These are phyloP conservation scores for Poeciliopsis gracilis DNA, from an alignment of 2,797 vertebrate species.

Conservation along the genomic window DNA sequence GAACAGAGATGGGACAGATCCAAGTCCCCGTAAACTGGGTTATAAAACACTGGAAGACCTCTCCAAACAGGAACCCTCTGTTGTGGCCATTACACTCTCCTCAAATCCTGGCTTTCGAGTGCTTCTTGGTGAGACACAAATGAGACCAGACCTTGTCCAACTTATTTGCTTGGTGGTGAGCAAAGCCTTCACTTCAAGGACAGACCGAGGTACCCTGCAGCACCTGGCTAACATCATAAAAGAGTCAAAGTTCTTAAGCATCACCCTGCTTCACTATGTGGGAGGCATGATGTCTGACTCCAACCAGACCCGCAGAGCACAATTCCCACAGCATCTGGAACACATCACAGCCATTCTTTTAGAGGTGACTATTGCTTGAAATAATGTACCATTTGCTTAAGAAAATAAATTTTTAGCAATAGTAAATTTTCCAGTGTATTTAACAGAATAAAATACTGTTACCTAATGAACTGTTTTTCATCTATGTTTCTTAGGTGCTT, in stretches of 20 bases:
- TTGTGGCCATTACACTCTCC: slow-evolving; percentile 87
- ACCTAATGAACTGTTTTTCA: not conserved
- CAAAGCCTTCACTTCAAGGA: slow-evolving; percentile 84
- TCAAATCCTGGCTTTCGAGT: slow-evolving; percentile 73
- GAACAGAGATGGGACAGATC: slow-evolving; percentile 27
- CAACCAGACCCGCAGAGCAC: slow-evolving; percentile 63
- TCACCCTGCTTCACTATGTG: slow-evolving; percentile 84
- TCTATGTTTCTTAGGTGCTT: slow-evolving; percentile 70
- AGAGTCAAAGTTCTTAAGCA: slow-evolving; percentile 86
- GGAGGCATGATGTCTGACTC: slow-evolving; percentile 82
- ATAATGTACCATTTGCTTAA: not conserved
- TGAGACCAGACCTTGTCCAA: slow-evolving; percentile 82
- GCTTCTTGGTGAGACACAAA: slow-evolving; percentile 74
- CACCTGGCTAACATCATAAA: slow-evolving; percentile 85
- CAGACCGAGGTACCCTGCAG: slow-evolving; percentile 82
- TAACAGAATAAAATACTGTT: not conserved
- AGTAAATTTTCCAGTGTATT: not conserved
- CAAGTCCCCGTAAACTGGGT: slow-evolving; percentile 73
- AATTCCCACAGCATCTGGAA: slow-evolving; percentile 84
- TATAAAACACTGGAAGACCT: slow-evolving; percentile 85
- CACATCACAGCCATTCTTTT: slow-evolving; percentile 86
- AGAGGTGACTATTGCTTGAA: slow-evolving; percentile 57
- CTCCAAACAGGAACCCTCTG: slow-evolving; percentile 83
- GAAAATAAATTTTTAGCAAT: not conserved
- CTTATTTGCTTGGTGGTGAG: slow-evolving; percentile 86